Evolutionary conservation across 2,113 vertebrate species (phyloP), one percentile per base, ranked within the genome.

Genomic region (Mesitornis unicolor): DNA sequence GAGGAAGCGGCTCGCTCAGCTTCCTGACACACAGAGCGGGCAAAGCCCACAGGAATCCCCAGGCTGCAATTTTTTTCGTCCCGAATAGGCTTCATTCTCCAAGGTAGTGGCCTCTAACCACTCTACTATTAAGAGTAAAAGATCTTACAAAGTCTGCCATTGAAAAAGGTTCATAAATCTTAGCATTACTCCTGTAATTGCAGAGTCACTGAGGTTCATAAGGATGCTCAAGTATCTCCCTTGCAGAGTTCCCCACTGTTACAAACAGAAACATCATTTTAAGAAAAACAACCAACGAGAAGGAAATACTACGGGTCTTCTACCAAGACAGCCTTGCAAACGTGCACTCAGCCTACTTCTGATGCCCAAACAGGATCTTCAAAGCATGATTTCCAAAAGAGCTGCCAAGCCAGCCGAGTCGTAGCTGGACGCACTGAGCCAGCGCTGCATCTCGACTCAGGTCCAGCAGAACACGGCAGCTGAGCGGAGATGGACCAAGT

Each of bases 31-130:
- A 31, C 16, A 15, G 50, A 28, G 45, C 11, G 3, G 1, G 8
- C 51, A 51, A 68, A 89, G 79, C 63, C 92, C 95, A 67, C 79
- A 86, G 85, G 54, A 87, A 92, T 93, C 79, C 75, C 3, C 0
- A 47, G 40, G 29, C 73, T 89, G 43, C 33, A 22, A 5, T 57
- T 57, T 21, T 11, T 42, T 31, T 7, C 75, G 51, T 42, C 63
- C 84, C 71, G 50, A 54, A 29, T 3, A 33, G 29, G 50, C 35
- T 74, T 64, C 11, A 0, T 81, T 71, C 78, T 53, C 86, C 63
- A 78, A 85, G 82, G 81, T 36, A 57, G 71, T 4, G 53, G 59
- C 71, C 77, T 93, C 87, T 40, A 78, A 90, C 42, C 59, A 85
- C 83, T 28, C 54, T 14, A 17, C 53, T 73, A 59, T 22, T 60